These are phyloP conservation scores for Drosophila simulans DNA, from an alignment of 1,140 invertebrate genomes.

Conservation along the genomic window DNA sequence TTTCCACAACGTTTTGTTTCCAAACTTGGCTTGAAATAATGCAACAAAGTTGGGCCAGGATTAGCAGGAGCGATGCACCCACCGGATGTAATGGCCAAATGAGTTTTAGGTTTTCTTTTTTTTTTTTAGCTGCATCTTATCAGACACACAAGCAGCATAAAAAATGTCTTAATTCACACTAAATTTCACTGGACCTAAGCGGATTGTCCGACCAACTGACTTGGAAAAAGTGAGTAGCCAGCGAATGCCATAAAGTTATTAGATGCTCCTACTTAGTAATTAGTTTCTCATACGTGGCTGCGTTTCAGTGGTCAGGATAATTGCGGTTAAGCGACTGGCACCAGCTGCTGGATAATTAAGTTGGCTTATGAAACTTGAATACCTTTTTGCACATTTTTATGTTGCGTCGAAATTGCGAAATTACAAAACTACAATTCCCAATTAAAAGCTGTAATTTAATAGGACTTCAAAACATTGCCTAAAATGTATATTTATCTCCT, in stretches of 20 bases:
- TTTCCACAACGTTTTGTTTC: slow-evolving; percentile 22
- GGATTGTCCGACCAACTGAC: slow-evolving; percentile 49
- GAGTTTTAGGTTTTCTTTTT: slow-evolving; percentile 32
- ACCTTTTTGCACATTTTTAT: not conserved
- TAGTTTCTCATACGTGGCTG: slow-evolving; percentile 55
- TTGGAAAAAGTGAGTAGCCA: slow-evolving; percentile 15
- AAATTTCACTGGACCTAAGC: slow-evolving; percentile 59
- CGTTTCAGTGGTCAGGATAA: slow-evolving; percentile 28
- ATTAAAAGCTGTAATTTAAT: too few species aligned
- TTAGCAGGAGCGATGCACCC: slow-evolving; percentile 4
- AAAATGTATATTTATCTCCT: too few species aligned
- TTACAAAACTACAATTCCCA: not conserved
- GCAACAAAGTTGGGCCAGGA: slow-evolving; percentile 56
- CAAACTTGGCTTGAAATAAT: slow-evolving; percentile 62
- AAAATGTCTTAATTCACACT: slow-evolving; percentile 73
- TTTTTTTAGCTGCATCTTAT: slow-evolving; percentile 27
- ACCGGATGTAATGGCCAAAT: slow-evolving; percentile 28
- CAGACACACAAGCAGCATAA: slow-evolving; percentile 18
- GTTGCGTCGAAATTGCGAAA: not conserved
- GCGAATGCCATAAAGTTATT: slow-evolving; percentile 53
- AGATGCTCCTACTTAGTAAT: slow-evolving; percentile 46
- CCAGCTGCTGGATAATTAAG: not conserved
- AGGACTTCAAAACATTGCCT: too few species aligned
- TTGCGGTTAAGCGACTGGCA: slow-evolving; percentile 18
- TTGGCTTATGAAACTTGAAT: not conserved